Evolutionary conservation across 2,888 invertebrate species (phyloP).

Genomic region (Epistrophella euchroma): DNA sequence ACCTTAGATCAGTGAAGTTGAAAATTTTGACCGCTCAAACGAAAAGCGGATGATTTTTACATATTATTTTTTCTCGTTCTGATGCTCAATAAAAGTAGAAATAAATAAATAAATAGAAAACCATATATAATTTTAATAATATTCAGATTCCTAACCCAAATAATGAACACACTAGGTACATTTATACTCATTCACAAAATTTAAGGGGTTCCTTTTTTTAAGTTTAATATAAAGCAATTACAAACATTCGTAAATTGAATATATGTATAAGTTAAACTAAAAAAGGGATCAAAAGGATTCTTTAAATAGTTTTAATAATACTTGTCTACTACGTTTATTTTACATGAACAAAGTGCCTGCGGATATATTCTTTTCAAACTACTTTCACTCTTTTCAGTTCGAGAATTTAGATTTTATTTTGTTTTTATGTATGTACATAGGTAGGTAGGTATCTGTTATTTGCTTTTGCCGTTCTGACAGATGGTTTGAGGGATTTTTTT

Average conservation of each 20-base stretch:
- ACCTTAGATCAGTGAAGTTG: no score
- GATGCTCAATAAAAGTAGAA: no score
- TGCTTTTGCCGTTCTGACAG: conserved; percentile 15
- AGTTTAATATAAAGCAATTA: not conserved
- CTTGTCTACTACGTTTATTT: conserved; percentile 1
- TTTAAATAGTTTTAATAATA: conserved; percentile 1
- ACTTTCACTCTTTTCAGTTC: conserved; percentile 1
- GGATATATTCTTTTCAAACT: conserved; percentile 1
- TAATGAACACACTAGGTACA: not conserved
- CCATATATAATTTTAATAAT: no score
- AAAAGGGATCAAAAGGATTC: conserved; percentile 25
- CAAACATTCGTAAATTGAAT: conserved; percentile 5
- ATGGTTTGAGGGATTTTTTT: not conserved
- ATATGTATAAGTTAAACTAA: conserved; percentile 1
- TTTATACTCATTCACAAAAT: not conserved
- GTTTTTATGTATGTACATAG: no score
- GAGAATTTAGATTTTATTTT: not conserved
- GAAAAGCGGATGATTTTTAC: no score
- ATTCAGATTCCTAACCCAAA: not conserved
- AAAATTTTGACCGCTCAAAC: no score
- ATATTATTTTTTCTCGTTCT: no score
- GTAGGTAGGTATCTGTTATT: not conserved
- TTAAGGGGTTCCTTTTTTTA: not conserved
- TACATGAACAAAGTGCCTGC: not conserved
- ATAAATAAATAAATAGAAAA: no score